Base-by-base conservation (phyloP, 2,113 vertebrate genomes). In the Monopterus albus region DNA sequence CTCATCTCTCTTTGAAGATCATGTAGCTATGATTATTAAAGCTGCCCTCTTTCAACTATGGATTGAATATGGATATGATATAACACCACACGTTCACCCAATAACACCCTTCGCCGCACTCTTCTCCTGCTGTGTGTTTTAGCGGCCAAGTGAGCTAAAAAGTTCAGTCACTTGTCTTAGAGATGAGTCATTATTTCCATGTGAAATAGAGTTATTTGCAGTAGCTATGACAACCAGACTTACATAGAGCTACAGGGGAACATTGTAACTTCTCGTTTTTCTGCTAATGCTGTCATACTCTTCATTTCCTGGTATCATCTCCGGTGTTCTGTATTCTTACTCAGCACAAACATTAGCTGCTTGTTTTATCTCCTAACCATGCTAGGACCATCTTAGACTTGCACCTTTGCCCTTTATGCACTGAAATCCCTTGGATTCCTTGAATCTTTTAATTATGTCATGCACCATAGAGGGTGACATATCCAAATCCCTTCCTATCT, bases 11-110 rank as follows among this genome's bases (percentile, higher is more conserved):
- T 89, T 90, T 91, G 88, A 89, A 90, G 84, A 81, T 56, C 73
- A 74, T 86, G 86, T 88, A 88, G 59, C 72, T 64, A 80, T 88
- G 82, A 88, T 86, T 88, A 90, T 90, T 89, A 84, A 87, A 87
- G 83, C 50, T 39, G 58, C 78, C 81, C 63, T 81, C 75, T 75
- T 80, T 85, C 70, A 14, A 88, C 87, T 89, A 89, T 89, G 72
- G 88, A 86, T 75, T 87, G 76, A 88, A 89, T 85, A 88, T 88
- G 82, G 76, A 88, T 84, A 82, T 52, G 75, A 76, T 72, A 33
- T 66, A 75, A 82, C 72, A 49, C 59, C 77, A 53, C 65, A 76
- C 64, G 43, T 74, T n/a, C n/a, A n/a, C 78, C 64, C 73, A 71
- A 61, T 72, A 51, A 17, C 59, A 50, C 53, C 52, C 38, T 38